phyloP scores from a whole-genome alignment of 2,113 vertebrate genomes.

The Ploceus nigricollis region DNA sequence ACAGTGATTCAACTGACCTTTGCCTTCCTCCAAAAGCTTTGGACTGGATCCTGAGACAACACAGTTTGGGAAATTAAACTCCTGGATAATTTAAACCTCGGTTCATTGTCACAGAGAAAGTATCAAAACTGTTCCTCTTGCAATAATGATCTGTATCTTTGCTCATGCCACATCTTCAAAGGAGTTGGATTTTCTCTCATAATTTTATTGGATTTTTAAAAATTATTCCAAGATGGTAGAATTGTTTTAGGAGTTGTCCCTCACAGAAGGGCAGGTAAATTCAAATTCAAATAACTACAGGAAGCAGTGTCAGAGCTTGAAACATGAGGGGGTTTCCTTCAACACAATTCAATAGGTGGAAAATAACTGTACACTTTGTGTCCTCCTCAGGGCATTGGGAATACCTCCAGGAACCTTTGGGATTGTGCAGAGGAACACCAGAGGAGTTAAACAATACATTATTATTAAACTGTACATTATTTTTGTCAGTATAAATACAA shows the following conservation, averaged over 20 bases:
- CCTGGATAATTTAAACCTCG: neutral
- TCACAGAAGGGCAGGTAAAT: neutral
- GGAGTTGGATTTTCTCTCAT: neutral
- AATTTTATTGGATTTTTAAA: neutral
- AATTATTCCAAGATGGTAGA: neutral
- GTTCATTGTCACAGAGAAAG: neutral
- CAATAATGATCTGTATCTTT: neutral
- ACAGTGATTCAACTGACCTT: fast-evolving
- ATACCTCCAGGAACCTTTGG: neutral
- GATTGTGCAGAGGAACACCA: neutral
- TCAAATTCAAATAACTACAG: neutral
- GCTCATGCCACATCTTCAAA: neutral
- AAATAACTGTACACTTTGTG: neutral
- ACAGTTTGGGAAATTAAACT: too few species aligned
- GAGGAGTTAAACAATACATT: neutral
- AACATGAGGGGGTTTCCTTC: neutral
- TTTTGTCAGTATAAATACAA: neutral
- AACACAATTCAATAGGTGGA: neutral
- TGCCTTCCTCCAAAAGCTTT: neutral
- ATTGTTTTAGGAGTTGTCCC: neutral
- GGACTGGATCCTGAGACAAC: neutral
- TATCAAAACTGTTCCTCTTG: neutral
- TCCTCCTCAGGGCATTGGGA: neutral
- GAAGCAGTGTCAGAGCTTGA: neutral
- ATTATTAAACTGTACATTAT: neutral